A percentile compares a stretch with the other conserved stretches of the same genome.
Evolutionary conservation across 1,140 invertebrate species (phyloP).

Genomic region (Plectrocnemia conspersa): DNA sequence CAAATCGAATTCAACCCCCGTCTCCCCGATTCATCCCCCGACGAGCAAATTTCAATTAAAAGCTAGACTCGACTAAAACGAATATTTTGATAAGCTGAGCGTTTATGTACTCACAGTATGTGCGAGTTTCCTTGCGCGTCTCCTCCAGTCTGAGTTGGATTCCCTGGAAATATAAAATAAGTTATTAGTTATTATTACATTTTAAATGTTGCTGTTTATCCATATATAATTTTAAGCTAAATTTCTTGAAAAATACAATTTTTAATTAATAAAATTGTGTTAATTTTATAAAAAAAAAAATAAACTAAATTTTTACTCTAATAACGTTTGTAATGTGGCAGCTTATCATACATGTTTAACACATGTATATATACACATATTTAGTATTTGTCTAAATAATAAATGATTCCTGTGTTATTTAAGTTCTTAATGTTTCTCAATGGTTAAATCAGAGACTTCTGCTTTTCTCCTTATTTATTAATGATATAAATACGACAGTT

Average conservation of each 20-base stretch:
- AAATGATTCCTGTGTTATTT: too few relatives aligned
- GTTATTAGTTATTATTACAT: too few relatives aligned
- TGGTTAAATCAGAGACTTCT: too few relatives aligned
- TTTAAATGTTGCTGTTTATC: not conserved
- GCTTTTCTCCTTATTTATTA: too few relatives aligned
- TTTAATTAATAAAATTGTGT: not conserved
- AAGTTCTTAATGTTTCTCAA: too few relatives aligned
- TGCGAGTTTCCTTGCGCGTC: conserved; percentile 27
- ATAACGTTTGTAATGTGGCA: not conserved
- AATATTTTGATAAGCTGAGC: not conserved
- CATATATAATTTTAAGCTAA: too few relatives aligned
- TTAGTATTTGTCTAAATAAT: too few relatives aligned
- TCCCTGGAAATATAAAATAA: conserved; percentile 25
- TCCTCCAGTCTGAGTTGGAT: conserved; percentile 30
- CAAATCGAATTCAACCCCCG: conserved; percentile 5
- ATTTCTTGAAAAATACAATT: not conserved
- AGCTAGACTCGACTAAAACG: too few relatives aligned
- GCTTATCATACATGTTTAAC: too few relatives aligned
- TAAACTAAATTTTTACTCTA: not conserved
- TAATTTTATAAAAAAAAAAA: not conserved
- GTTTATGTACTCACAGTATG: conserved; percentile 27
- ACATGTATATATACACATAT: too few relatives aligned
- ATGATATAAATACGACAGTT: too few relatives aligned
- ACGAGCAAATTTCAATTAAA: conserved; percentile 10
- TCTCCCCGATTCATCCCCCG: not conserved